Conservation (phyloP, 2,888 invertebrate species). For the Cantharis flavilabris region DNA sequence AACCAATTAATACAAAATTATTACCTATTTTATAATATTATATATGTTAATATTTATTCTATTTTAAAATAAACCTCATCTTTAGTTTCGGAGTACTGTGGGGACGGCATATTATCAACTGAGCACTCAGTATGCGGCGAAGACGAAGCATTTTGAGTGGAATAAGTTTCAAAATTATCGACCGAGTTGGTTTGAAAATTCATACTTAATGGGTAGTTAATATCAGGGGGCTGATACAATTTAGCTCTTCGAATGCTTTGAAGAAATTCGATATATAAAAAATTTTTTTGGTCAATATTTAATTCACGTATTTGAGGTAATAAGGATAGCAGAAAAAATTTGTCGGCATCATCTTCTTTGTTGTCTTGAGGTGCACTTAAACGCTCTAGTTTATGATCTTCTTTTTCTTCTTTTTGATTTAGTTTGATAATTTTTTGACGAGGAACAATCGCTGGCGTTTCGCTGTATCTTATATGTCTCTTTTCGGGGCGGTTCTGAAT, state of each 20-base stretch:
- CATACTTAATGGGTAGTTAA: neutral
- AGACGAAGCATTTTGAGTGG: neutral
- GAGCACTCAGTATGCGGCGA: neutral
- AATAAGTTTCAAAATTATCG: neutral
- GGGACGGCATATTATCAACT: neutral
- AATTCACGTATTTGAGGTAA: neutral
- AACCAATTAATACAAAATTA: too few species aligned
- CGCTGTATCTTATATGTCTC: too few species aligned
- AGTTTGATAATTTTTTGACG: too few species aligned
- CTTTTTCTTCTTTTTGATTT: too few species aligned
- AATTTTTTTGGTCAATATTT: neutral
- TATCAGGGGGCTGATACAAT: neutral
- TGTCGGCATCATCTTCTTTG: too few species aligned
- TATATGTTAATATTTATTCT: neutral
- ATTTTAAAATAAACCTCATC: neutral
- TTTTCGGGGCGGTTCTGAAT: too few species aligned
- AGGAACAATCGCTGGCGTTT: too few species aligned
- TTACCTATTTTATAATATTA: too few species aligned
- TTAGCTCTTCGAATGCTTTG: neutral
- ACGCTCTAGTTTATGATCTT: too few species aligned
- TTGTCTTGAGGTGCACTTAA: too few species aligned
- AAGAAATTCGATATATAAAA: neutral
- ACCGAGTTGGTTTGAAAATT: neutral
- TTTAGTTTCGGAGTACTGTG: neutral
- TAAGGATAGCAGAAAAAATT: too few species aligned